Percentiles rank a stretch among this genome's conserved stretches.
Evolutionary conservation across 2,888 invertebrate species (phyloP).

Genomic region (Mythimna lalbum): DNA sequence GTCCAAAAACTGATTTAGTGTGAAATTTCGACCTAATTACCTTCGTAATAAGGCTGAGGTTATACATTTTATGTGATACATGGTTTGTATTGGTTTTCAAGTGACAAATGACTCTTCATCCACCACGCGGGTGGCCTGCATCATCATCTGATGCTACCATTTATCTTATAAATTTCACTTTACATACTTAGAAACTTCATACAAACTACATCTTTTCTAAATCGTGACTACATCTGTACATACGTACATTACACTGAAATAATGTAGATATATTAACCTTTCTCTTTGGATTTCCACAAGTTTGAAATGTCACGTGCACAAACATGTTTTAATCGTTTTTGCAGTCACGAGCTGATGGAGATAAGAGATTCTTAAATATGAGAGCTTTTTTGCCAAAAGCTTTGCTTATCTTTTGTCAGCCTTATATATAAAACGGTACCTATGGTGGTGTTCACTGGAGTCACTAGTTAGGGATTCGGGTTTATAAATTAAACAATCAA

Average conservation of each 20-base stretch:
- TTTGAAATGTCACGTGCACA: slow-evolving; percentile 74
- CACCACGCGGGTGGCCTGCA: slow-evolving; percentile 80
- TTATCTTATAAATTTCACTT: slow-evolving; percentile 85
- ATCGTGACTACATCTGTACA: slow-evolving; percentile 71
- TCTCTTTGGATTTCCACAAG: slow-evolving; percentile 75
- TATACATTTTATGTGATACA: not conserved
- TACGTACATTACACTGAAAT: slow-evolving; percentile 54
- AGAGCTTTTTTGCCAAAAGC: slow-evolving; percentile 35
- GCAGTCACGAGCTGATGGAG: slow-evolving; percentile 66
- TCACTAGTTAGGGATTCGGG: too few species aligned
- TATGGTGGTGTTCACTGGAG: too few species aligned
- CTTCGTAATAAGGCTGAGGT: slow-evolving; percentile 25
- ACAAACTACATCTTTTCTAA: slow-evolving; percentile 69
- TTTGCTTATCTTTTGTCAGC: slow-evolving; percentile 11
- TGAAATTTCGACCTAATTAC: slow-evolving; percentile 39
- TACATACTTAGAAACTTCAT: slow-evolving; percentile 65
- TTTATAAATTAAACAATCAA: too few species aligned
- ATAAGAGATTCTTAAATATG: slow-evolving; percentile 39
- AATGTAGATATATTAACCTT: slow-evolving; percentile 77
- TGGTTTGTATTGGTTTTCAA: slow-evolving; percentile 61
- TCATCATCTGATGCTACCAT: slow-evolving; percentile 72
- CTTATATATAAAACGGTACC: slow-evolving; percentile 13
- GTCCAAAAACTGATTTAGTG: not conserved
- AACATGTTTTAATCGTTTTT: slow-evolving; percentile 65
- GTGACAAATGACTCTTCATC: slow-evolving; percentile 80